Base-by-base conservation (phyloP, 2,113 vertebrate species). In the Argyrosomus japonicus region DNA sequence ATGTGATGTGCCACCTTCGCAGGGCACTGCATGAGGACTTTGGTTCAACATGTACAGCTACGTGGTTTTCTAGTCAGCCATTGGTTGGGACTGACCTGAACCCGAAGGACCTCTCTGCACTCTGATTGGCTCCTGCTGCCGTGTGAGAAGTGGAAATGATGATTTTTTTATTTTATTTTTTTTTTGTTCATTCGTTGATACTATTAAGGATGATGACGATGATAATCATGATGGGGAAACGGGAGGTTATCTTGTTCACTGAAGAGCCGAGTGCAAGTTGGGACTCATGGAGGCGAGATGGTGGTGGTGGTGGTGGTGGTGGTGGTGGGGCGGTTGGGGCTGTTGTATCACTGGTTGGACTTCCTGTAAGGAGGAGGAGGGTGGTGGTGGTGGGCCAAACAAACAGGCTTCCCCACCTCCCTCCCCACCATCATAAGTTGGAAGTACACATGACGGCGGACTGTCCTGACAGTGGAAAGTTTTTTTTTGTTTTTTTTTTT, bases 11-110 rank as follows among this genome's bases (percentile, higher is more conserved):
- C 88, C 87, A 82, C 83, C 68, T 69, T 79, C 14, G 72, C 86
- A 89, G 90, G 89, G 65, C 86, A 83, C 89, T 87, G 92, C 92
- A 93, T 88, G 90, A 92, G 91, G 91, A 91, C 92, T 90, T 76
- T 83, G 86, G 87, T 89, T 93, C 89, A 57, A 88, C 87, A 75
- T 91, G 91, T 87, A 82, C 88, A 86, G 77, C 82, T 84, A 69
- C 56, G 56, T 88, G 83, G 72, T 90, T 90, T 90, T 89, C 64
- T 85, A 64, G 86, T 87, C 71, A 65, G 82, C 81, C 84, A 79
- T 87, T 84, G 88, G 82, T 89, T 79, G 70, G 79, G 82, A 83
- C 69, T 67, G 87, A 91, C 36, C 76, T 82, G 63, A 79, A 87
- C 87, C 82, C 8, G 56, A 80, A 70, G 79, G 81, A 90, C 85